A percentile compares a stretch with the other conserved stretches of the same genome.
These are phyloP conservation scores for Carapus acus DNA, from an alignment of 2,797 vertebrate species.

Conservation along the genomic window DNA sequence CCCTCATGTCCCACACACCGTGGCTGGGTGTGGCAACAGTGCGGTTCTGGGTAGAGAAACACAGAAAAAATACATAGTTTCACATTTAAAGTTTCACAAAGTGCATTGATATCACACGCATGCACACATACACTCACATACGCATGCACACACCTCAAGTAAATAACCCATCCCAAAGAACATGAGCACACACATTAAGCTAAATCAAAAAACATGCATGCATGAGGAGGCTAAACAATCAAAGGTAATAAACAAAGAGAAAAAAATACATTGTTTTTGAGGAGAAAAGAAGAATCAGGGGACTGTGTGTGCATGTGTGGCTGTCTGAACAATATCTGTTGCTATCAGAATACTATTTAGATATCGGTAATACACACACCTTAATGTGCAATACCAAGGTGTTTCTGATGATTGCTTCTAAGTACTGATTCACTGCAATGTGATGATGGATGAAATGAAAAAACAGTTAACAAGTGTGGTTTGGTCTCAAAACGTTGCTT, in stretches of 20 bases:
- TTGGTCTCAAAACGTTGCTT: constrained; percentile 48
- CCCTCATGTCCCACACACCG: constrained; percentile 98
- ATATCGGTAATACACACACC: constrained; percentile 8
- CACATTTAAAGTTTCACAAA: too few species aligned
- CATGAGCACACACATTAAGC: constrained; percentile 5
- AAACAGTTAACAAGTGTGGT: constrained; percentile 57
- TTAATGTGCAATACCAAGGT: constrained; percentile 14
- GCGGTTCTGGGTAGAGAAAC: constrained; percentile 94
- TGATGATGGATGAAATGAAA: constrained; percentile 11
- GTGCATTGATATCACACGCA: too few species aligned
- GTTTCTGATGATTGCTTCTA: neutral
- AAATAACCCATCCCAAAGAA: constrained; percentile 22
- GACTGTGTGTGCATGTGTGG: too few species aligned
- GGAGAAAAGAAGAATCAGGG: too few species aligned
- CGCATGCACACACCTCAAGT: neutral
- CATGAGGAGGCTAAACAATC: neutral
- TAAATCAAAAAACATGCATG: constrained; percentile 16
- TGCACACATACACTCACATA: constrained; percentile 1
- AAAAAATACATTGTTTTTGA: neutral
- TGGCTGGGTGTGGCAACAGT: constrained; percentile 97
- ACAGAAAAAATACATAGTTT: too few species aligned
- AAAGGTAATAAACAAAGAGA: neutral
- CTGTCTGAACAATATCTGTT: neutral
- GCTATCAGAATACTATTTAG: constrained; percentile 2
- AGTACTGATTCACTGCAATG: too few species aligned